Base-by-base conservation (phyloP, 2,113 vertebrate species). In the Egretta garzetta region DNA sequence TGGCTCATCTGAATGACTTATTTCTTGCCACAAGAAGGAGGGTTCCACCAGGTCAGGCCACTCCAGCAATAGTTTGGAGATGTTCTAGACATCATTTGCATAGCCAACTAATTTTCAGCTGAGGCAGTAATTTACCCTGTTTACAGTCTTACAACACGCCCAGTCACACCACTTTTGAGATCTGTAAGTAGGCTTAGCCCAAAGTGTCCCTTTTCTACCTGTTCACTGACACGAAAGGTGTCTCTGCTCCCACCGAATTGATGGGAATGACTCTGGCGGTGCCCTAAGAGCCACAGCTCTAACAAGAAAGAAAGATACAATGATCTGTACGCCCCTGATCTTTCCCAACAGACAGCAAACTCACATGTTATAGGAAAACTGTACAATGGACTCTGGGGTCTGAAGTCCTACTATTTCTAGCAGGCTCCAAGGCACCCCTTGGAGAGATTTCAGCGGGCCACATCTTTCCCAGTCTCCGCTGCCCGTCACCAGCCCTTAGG, bases 301-400 rank as follows among this genome's bases (percentile, higher is more conserved):
- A 32, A 19, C 10, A 32, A 32, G 6, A 75, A 49, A 52, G 50
- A 50, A 23, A 39, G 14, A 30, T 1, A 68, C 0, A 8, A 39
- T 14, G 18, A 68, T 37, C 3, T 43, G 43, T 41, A 63, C 82
- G 26, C 15, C 18, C 56, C 53, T 10, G 8, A 33, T 30, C 53
- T 12, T 35, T 63, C 66, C 81, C 16, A 71, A 32, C 14, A 60
- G 6, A 8, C 33, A 5, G 17, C 80, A 70, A 90, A 43, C 19
- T 33, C 33, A 1, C n/a, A 12, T 1, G 1, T 22, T 39, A 49
- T 24, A 32, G 27, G 10, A 67, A 56, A 24, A 23, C 41, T 9
- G 41, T 0, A 13, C 27, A 17, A 2, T 0, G 10, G 43, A 30
- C 21, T 1, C 0, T 2, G 14, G 9, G 5, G 6, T 41, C 26